Evolutionary conservation across 2,113 vertebrate species (phyloP).

Genomic region (Crotophaga sulcirostris): DNA sequence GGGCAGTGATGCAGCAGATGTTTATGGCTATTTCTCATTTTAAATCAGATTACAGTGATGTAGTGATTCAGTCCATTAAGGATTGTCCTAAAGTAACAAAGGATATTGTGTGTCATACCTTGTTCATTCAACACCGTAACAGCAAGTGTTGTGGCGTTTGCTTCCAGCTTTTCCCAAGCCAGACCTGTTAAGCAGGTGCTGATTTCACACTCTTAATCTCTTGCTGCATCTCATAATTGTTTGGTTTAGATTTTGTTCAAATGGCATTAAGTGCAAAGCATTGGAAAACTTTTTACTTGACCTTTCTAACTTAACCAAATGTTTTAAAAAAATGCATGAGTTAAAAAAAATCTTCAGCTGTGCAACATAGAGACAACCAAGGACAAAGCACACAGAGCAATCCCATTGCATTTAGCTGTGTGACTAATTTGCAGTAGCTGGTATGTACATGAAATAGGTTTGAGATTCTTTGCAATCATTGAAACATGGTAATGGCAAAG

Average conservation of each 20-base stretch:
- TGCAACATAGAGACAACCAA: not conserved
- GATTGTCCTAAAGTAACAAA: not conserved
- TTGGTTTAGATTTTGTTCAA: not conserved
- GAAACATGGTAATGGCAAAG: not conserved
- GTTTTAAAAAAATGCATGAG: not conserved
- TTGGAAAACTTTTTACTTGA: not conserved
- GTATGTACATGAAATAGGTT: accelerated
- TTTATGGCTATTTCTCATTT: not conserved
- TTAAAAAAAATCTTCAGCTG: not conserved
- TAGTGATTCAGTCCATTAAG: not conserved
- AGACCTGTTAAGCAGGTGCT: not conserved
- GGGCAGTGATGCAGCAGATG: not conserved
- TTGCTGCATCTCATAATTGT: not conserved
- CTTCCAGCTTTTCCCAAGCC: not conserved
- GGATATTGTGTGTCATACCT: not conserved
- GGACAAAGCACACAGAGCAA: not conserved
- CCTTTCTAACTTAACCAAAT: not conserved
- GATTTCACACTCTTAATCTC: not conserved
- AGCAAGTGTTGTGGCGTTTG: accelerated
- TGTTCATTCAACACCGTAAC: not conserved
- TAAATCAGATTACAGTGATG: not conserved
- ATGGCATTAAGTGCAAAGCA: not conserved
- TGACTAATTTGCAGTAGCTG: not conserved
- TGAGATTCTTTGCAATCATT: not conserved
- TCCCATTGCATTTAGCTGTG: not conserved